Percentiles rank a stretch among this genome's conserved stretches.
phyloP scores from a whole-genome alignment of 37 sponge, comb jelly and placozoan genomes.

The Aplysina aerophoba region DNA sequence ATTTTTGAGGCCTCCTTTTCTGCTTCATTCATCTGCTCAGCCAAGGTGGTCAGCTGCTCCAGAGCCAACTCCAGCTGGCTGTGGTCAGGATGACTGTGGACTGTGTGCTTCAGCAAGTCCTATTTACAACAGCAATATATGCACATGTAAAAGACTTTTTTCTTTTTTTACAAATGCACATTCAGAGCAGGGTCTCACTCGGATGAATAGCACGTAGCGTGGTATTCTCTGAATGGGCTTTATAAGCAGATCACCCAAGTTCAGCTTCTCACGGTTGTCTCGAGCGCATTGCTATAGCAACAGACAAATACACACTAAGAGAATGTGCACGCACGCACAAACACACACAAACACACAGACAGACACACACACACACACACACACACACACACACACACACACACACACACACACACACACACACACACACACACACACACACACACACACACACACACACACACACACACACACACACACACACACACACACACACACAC shows the following conservation, averaged over 20 bases:
- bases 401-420: too few relatives aligned
- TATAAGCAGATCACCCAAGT: constrained; percentile 80
- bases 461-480: too few relatives aligned
- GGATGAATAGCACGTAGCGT: constrained; percentile 87
- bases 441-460: too few relatives aligned
- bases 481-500: too few relatives aligned
- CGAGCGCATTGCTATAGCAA: constrained; percentile 53
- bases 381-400: too few relatives aligned
- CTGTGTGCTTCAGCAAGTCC: constrained; percentile 87
- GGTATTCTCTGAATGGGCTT: constrained; percentile 92
- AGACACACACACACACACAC: too few relatives aligned
- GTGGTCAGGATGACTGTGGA: constrained; percentile 74
- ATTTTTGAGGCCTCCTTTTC: constrained; percentile 67
- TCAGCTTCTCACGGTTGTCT: constrained; percentile 63
- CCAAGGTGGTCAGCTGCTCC: constrained; percentile 68
- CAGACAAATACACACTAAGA: not conserved
- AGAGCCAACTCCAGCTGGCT: constrained; percentile 70
- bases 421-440: too few relatives aligned
- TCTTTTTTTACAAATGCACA: too few relatives aligned
- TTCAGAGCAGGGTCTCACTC: constrained; percentile 30
- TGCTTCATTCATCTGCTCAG: constrained; percentile 72
- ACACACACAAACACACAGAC: too few relatives aligned
- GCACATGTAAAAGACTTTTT: not conserved
- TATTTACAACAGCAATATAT: constrained; percentile 8
- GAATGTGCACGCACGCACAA: not conserved